Evolutionary conservation across 1,140 invertebrate species (phyloP), one percentile per base, ranked within the genome.

Genomic region (Octopus bimaculoides): DNA sequence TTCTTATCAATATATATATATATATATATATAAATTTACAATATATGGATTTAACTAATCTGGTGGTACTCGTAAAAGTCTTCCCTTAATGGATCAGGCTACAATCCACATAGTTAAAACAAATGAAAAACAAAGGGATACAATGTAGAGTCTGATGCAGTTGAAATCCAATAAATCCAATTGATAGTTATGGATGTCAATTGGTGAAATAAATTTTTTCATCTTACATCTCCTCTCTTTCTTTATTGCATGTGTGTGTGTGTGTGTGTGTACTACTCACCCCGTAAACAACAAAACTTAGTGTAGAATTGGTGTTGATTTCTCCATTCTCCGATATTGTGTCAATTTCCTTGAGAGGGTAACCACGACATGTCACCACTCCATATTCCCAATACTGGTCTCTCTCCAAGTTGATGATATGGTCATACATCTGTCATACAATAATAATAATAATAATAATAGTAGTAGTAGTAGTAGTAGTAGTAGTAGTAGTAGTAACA

Each of bases 251-350:
- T 69, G 14, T 69, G 26, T 0, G 5, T 12, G 14, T 69, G 14
- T 69, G 14, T 69, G 14, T 69, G 14, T 69, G 14, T 17, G 14
- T 69, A 8, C 26, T 52, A 82, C 85, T 78, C 77, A 86, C 97
- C 77, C 97, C 97, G 92, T 99, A 98, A 5, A 98, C 96, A n/a
- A 99, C 96, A n/a, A 98, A 93, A 92, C 98, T 98, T 5, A 99
- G 91, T 1, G 96, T 97, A 0, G 97, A 98, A 85, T 96, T 94
- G 85, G 96, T 96, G 87, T 96, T 97, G 9, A 99, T 87, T 74
- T 87, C 86, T 41, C 98, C 98, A 6, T 95, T 96, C 83, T 94
- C 92, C 4, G 94, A 94, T 81, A 99, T 99, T 0, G 97, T 99
- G 88, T 99, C 98, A 41, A 99, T 95, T 90, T 97, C 95, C 0